Conservation (phyloP, 2,888 invertebrate genomes). For the Pogonocherus hispidulus region DNA sequence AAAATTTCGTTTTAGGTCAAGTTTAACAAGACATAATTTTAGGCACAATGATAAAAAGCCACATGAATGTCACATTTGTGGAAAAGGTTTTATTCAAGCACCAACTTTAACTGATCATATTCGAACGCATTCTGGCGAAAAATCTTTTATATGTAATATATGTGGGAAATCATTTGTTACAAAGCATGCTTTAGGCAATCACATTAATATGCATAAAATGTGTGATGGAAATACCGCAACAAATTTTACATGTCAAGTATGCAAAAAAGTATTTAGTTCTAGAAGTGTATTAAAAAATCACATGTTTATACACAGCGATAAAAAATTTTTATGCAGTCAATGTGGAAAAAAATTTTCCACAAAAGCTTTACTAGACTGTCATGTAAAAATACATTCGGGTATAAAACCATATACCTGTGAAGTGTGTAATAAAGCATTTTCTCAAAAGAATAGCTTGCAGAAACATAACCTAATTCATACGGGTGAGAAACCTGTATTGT, state of each 20-base stretch:
- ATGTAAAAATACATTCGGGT: constrained; percentile 41
- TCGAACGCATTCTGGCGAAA: constrained; percentile 45
- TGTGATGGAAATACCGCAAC: constrained; percentile 23
- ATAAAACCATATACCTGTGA: constrained; percentile 41
- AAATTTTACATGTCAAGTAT: constrained; percentile 31
- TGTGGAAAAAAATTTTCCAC: constrained; percentile 43
- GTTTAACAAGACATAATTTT: constrained; percentile 42
- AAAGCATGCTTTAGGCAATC: constrained; percentile 44
- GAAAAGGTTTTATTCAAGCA: constrained; percentile 48
- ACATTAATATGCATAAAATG: constrained; percentile 42
- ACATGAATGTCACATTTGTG: constrained; percentile 45
- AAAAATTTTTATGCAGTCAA: constrained; percentile 42
- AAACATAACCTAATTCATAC: constrained; percentile 39
- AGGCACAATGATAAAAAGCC: constrained; percentile 44
- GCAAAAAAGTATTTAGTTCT: constrained; percentile 34
- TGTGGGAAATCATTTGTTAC: constrained; percentile 62
- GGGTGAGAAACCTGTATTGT: constrained; percentile 41
- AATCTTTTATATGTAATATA: constrained; percentile 46
- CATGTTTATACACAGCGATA: constrained; percentile 37
- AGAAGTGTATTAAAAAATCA: constrained; percentile 35
- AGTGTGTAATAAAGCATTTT: constrained; percentile 41
- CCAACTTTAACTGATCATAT: constrained; percentile 47
- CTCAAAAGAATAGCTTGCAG: constrained; percentile 35
- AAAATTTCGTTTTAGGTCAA: constrained; percentile 44
- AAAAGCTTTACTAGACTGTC: constrained; percentile 34